These are phyloP conservation scores for Trinorchestia longiramus DNA, from an alignment of 1,140 invertebrate species.

Conservation along the genomic window DNA sequence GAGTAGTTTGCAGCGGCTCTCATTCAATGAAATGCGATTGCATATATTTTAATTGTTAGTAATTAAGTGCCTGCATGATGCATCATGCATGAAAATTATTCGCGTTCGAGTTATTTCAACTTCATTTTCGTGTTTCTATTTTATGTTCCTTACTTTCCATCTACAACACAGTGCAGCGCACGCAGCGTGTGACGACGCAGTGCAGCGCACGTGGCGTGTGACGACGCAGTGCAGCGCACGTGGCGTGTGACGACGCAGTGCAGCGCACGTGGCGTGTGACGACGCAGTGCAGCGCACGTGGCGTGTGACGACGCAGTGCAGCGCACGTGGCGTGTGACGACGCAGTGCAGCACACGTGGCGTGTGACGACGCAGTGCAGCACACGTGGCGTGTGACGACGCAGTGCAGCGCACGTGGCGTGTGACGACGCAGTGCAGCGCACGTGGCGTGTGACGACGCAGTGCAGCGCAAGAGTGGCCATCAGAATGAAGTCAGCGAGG, in stretches of 20 bases:
- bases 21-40: too few relatives aligned
- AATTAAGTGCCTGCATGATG: too few relatives aligned
- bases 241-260: neutral
- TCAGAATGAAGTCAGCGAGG: neutral
- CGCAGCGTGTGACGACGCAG: neutral
- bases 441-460: neutral
- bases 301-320: too few relatives aligned
- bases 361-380: neutral
- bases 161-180: neutral
- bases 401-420: neutral
- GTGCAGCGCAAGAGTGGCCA: too few relatives aligned
- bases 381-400: neutral
- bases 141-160: too few relatives aligned
- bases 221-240: neutral
- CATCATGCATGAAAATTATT: too few relatives aligned
- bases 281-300: neutral
- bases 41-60: too few relatives aligned
- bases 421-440: neutral
- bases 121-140: too few relatives aligned
- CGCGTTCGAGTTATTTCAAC: too few relatives aligned
- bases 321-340: neutral
- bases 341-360: neutral
- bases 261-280: neutral
- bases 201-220: neutral
- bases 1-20: too few relatives aligned